Base-by-base conservation (phyloP, 2,888 invertebrate species). In the Cyrtodaria siliqua region DNA sequence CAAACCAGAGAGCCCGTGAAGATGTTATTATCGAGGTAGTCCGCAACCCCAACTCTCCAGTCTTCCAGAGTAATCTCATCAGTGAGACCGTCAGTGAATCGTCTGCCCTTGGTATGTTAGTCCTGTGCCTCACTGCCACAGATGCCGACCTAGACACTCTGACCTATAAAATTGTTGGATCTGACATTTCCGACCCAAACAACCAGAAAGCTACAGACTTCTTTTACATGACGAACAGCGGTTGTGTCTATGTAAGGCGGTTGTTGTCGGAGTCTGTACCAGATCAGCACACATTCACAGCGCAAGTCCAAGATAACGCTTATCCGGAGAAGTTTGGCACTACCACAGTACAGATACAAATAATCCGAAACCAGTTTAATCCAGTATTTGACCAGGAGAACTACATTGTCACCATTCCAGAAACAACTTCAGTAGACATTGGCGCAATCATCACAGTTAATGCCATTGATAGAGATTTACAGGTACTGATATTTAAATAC, bases 61-160 rank as follows among this genome's bases (percentile, higher is more conserved):
- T 78, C 9, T 88, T 87, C 61, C 8, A 26, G 1, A 50, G 79
- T 9, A 53, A 60, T 2, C 56, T 76, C 40, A 86, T 88, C 63
- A 18, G 29, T 6, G 27, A 29, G n/a, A 83, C 77, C 8, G 76
- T 91, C n/a, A 67, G 79, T 16, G 88, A 90, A 70, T 83, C 68
- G 3, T 77, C 72, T 23, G 66, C 62, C 1, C 79, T 84, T 16
- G 89, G 90, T 0, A 95, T 95, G 24, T 93, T 94, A 38, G 96
- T 97, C 0, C 95, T 98, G 38, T 93, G 94, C 18, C 94, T 98
- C 14, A 60, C 53, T 2, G 88, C 88, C 23, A 75, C 63, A 0
- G 88, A 88, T 72, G 53, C 55, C 2, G 88, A 88, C 70, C 75
- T 76, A 16, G 87, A 86, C 57, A 50, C 24, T 1, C 38, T 79